Percentiles rank a stretch among this genome's conserved stretches.
phyloP scores from a whole-genome alignment of 2,113 vertebrate genomes.

The Macrotis lagotis region DNA sequence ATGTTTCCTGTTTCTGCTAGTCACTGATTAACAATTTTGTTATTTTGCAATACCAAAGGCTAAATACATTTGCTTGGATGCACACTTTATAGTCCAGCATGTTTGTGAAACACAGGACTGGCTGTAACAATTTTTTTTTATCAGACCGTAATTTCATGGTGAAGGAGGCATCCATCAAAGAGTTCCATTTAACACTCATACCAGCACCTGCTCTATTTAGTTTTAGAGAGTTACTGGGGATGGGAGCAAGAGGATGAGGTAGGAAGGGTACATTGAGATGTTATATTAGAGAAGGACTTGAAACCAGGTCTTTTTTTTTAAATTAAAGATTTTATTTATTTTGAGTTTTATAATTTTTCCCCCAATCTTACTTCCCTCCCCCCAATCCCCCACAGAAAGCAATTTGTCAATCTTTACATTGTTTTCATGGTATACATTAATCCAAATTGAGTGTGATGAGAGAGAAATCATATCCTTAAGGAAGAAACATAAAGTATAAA shows the following conservation, averaged over 20 bases:
- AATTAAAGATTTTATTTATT: too few relatives aligned
- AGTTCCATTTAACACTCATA: not conserved
- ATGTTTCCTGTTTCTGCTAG: conserved; percentile 73
- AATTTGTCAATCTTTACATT: too few relatives aligned
- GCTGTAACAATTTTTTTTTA: not conserved
- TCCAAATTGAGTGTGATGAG: too few relatives aligned
- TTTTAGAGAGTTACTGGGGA: not conserved
- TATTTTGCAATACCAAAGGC: conserved; percentile 67
- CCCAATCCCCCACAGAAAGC: too few relatives aligned
- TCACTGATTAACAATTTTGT: conserved; percentile 77
- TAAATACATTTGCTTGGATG: conserved; percentile 41
- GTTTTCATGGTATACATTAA: too few relatives aligned
- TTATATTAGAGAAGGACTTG: not conserved
- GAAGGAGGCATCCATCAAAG: not conserved
- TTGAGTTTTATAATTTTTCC: too few relatives aligned
- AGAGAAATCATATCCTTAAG: too few relatives aligned
- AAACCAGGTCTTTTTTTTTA: not conserved
- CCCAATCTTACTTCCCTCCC: too few relatives aligned
- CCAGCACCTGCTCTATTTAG: not conserved
- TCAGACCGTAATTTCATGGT: not conserved
- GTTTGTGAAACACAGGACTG: not conserved
- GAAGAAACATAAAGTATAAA: too few relatives aligned
- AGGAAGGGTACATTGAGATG: not conserved
- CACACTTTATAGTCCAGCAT: conserved; percentile 61
- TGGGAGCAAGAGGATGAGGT: too few relatives aligned